Evolutionary conservation across 2,113 vertebrate species (phyloP).

Genomic region (Ceyx melanurus): DNA sequence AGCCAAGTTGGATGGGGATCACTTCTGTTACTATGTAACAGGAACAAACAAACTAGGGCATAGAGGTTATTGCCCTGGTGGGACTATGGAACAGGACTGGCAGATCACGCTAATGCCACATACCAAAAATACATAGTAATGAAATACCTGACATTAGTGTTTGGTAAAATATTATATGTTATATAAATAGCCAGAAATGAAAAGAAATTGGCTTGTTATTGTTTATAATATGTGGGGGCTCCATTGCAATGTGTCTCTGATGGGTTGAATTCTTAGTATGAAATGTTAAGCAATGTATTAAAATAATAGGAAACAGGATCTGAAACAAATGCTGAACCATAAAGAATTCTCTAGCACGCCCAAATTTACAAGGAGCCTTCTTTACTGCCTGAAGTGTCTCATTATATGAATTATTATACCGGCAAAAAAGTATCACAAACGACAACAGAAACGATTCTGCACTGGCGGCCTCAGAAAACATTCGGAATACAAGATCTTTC

Average conservation of each 20-base stretch:
- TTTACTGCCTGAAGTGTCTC: not conserved
- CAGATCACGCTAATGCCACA: not conserved
- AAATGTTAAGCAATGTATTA: not conserved
- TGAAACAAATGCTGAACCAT: not conserved
- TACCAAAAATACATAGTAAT: not conserved
- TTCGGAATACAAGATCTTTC: not conserved
- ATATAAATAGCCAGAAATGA: not conserved
- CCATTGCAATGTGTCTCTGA: not conserved
- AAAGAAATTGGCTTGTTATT: not conserved
- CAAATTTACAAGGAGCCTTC: not conserved
- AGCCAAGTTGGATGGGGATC: not conserved
- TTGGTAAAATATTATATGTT: not conserved
- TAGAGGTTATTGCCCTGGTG: not conserved
- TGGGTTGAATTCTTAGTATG: not conserved
- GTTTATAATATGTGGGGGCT: no score
- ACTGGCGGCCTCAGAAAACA: not conserved
- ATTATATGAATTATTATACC: not conserved
- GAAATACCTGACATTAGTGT: not conserved
- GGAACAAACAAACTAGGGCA: not conserved
- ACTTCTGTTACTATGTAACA: not conserved
- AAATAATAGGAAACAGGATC: not conserved
- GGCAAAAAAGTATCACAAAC: not conserved
- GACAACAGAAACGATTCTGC: not conserved
- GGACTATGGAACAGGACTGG: not conserved
- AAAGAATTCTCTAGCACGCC: not conserved